Conservation (phyloP, 2,888 invertebrate species). For the Drosophila kambysellisi region DNA sequence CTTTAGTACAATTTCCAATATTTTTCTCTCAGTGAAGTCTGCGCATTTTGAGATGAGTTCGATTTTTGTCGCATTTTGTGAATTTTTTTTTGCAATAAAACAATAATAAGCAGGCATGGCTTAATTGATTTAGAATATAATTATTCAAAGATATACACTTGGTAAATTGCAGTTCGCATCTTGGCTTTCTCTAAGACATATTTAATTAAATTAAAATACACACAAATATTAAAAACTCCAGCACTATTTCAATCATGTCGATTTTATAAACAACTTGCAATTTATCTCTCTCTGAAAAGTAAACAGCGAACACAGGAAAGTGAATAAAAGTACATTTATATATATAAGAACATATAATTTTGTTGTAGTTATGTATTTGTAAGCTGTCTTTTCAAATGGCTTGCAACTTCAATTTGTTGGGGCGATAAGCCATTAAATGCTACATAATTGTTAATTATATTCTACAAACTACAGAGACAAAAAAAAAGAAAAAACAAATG, state of each 20-base stretch:
- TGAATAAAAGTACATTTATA: neutral
- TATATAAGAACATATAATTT: slow-evolving; percentile 1
- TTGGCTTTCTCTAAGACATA: neutral
- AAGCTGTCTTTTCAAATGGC: slow-evolving; percentile 5
- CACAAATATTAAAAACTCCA: neutral
- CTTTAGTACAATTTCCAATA: too few species aligned
- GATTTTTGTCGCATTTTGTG: neutral
- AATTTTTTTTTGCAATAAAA: neutral
- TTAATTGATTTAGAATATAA: neutral
- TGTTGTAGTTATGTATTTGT: slow-evolving; percentile 11
- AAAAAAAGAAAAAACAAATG: slow-evolving; percentile 1
- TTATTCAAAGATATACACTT: slow-evolving; percentile 1
- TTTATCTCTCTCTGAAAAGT: neutral
- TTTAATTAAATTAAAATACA: neutral
- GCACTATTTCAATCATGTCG: neutral
- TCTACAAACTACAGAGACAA: slow-evolving; percentile 2
- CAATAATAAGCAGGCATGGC: neutral
- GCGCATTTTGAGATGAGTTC: neutral
- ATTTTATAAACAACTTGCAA: neutral
- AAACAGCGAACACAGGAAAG: neutral
- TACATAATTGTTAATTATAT: slow-evolving; percentile 12
- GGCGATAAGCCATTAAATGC: slow-evolving; percentile 16
- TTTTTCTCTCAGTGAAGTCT: too few species aligned
- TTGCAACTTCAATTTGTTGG: neutral
- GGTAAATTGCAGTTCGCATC: neutral